phyloP scores from a whole-genome alignment of 2,797 vertebrate species.

The Acrossocheilus fasciatus region DNA sequence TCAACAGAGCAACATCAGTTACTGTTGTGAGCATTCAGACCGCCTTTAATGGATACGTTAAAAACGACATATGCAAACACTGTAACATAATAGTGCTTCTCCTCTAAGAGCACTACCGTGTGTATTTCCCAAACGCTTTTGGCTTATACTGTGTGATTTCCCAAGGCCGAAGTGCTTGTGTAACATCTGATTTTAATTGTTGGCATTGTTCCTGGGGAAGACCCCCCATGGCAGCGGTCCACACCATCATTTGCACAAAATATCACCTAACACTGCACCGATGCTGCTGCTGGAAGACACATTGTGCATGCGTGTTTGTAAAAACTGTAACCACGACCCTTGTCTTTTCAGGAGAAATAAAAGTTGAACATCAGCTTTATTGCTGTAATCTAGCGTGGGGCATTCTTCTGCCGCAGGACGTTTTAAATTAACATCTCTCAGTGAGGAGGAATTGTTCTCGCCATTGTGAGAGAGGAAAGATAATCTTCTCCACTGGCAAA shows the following conservation, averaged over 20 bases:
- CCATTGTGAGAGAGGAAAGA: constrained; percentile 44
- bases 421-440: constrained; percentile 37
- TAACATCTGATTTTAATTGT: constrained; percentile 52
- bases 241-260: constrained; percentile 52
- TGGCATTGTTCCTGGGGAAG: constrained; percentile 34
- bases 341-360: background rate
- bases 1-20: constrained; percentile 62
- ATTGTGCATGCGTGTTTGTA: constrained; percentile 3
- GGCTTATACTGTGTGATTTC: constrained; percentile 62
- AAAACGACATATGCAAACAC: constrained; percentile 74
- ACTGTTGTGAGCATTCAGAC: constrained; percentile 62
- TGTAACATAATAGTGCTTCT: constrained; percentile 65
- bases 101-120: constrained; percentile 63
- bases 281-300: constrained; percentile 64
- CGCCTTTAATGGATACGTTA: constrained; percentile 71
- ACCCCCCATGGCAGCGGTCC: constrained; percentile 45
- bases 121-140: constrained; percentile 73
- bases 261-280: constrained; percentile 59
- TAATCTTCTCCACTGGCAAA: constrained; percentile 38
- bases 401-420: background rate
- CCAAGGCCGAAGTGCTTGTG: constrained; percentile 55
- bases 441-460: constrained; percentile 27
- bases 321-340: background rate
- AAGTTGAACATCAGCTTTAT: constrained; percentile 24
- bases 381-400: constrained; percentile 11